Evolutionary conservation across 1,140 invertebrate species (phyloP).

Genomic region (Cardiocondyla obscurior): DNA sequence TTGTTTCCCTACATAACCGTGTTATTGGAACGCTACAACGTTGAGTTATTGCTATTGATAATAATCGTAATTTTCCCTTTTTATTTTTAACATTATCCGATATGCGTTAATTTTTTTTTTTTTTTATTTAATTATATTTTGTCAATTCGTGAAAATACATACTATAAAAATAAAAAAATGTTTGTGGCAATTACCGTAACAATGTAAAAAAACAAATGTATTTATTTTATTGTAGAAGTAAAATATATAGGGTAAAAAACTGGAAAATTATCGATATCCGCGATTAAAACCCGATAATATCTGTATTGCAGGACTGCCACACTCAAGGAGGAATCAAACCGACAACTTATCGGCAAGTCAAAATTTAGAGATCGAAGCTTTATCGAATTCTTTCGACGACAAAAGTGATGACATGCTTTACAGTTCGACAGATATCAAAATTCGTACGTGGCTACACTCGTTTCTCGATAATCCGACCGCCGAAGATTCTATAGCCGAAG

Average conservation of each 20-base stretch:
- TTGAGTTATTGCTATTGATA: neutral
- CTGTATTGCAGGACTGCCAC: conserved; percentile 44
- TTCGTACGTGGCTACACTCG: conserved; percentile 21
- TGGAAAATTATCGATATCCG: neutral
- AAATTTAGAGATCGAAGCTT: neutral
- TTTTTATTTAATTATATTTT: neutral
- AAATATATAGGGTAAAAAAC: neutral
- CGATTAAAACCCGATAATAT: neutral
- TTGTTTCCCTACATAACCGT: too few species aligned
- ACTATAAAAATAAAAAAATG: neutral
- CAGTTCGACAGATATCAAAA: neutral
- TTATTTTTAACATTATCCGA: neutral
- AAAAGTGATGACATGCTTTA: neutral
- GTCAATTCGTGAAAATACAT: neutral
- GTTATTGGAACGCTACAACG: neutral
- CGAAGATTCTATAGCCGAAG: too few species aligned
- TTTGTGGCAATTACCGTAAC: neutral
- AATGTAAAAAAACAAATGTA: neutral
- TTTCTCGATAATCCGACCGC: neutral
- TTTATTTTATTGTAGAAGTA: neutral
- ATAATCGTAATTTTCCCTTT: conserved; percentile 23
- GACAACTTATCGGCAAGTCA: neutral
- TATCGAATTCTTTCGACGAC: neutral
- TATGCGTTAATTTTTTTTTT: too few species aligned
- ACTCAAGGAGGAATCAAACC: neutral